A percentile compares a stretch with the other conserved stretches of the same genome.
These are phyloP conservation scores for Schizothorax lantsangensis DNA, from an alignment of 2,797 vertebrate genomes.

Conservation along the genomic window DNA sequence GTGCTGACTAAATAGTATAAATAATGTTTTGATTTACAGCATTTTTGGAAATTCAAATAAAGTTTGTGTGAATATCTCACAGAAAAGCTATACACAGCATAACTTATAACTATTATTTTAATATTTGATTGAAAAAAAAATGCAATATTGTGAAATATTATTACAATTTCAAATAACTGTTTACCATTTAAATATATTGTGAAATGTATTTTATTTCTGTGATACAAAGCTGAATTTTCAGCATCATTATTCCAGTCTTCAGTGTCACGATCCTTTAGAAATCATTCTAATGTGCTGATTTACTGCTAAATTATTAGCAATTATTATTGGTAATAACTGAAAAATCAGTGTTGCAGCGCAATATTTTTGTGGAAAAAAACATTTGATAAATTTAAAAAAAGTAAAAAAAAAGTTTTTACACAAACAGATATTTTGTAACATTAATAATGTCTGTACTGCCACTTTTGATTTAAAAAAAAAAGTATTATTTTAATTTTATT, in stretches of 20 bases:
- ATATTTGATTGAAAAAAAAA: neutral
- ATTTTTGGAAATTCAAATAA: neutral
- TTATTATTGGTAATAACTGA: neutral
- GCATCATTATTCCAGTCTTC: neutral
- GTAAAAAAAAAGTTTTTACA: too few relatives aligned
- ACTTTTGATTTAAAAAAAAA: neutral
- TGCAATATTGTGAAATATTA: neutral
- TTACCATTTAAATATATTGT: neutral
- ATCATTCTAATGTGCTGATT: neutral
- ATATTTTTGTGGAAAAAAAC: neutral
- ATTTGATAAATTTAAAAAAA: neutral
- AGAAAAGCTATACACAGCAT: neutral
- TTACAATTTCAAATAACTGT: neutral
- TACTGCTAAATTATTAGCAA: neutral
- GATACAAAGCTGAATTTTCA: neutral
- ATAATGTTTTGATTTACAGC: neutral
- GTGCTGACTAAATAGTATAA: neutral
- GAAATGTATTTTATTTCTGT: neutral
- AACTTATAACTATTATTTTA: neutral
- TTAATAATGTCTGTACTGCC: neutral
- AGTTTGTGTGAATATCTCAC: neutral
- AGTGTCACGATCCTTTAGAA: neutral
- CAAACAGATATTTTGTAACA: too few relatives aligned
- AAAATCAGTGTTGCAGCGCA: neutral
- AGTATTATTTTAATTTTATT: too few relatives aligned